Percentiles rank a stretch among this genome's conserved stretches.
These are phyloP conservation scores for Condylura cristata DNA, from an alignment of 2,113 vertebrate genomes.

Conservation along the genomic window DNA sequence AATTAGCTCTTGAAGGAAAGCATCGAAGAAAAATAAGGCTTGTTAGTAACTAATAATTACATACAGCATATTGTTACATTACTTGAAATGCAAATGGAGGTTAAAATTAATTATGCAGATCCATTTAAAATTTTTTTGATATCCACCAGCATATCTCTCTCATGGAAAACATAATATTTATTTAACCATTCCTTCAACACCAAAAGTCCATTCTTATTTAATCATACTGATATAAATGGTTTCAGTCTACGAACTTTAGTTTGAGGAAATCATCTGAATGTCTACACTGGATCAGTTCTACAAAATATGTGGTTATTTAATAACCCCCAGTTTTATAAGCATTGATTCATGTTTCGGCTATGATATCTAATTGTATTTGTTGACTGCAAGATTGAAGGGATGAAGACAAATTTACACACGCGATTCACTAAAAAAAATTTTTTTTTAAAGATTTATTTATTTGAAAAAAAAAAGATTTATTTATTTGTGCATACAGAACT, in stretches of 20 bases:
- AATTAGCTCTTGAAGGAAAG: neutral
- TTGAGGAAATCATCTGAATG: neutral
- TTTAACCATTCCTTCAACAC: neutral
- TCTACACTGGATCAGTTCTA: neutral
- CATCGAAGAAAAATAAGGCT: neutral
- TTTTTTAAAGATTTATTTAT: no score
- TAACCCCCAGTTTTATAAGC: neutral
- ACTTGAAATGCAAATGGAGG: neutral
- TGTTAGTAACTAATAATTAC: neutral
- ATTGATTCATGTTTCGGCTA: neutral
- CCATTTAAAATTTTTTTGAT: neutral
- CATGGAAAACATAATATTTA: neutral
- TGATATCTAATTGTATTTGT: neutral
- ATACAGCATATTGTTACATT: neutral
- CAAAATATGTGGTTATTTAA: neutral
- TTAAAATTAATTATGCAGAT: neutral
- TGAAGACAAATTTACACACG: neutral
- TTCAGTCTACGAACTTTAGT: neutral
- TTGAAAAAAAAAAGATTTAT: no score
- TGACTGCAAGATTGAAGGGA: neutral
- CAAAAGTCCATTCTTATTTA: constrained; percentile 40
- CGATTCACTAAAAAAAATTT: no score
- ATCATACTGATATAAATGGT: neutral
- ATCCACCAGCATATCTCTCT: neutral
- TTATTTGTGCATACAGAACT: no score